Percentiles rank a stretch among this genome's conserved stretches.
Conservation (phyloP, 1,140 invertebrate species). For the Dendroctonus ponderosae region DNA sequence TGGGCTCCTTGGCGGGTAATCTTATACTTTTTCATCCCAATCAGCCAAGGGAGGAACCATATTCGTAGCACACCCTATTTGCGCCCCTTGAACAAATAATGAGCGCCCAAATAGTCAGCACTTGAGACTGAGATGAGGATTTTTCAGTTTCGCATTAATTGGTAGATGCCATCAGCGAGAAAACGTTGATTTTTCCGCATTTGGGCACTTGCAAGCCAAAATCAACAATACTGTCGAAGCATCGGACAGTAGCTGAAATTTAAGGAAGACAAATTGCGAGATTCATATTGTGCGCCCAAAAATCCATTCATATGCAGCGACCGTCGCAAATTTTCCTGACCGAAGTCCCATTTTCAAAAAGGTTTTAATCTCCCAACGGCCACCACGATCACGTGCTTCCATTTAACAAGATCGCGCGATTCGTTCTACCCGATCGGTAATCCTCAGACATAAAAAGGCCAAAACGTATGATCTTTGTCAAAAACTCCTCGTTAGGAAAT, state of each 20-base stretch:
- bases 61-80: too few relatives aligned
- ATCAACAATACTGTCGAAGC: not conserved
- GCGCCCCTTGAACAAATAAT: too few relatives aligned
- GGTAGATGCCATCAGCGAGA: too few relatives aligned
- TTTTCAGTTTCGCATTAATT: too few relatives aligned
- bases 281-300: not conserved
- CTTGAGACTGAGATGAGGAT: too few relatives aligned
- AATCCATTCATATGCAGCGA: conserved; percentile 9
- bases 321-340: conserved; percentile 14
- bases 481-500: conserved; percentile 5
- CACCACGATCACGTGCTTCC: conserved; percentile 12
- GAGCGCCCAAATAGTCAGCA: too few relatives aligned
- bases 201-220: too few relatives aligned
- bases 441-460: conserved; percentile 20
- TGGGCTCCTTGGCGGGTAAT: conserved; percentile 11
- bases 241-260: conserved; percentile 4
- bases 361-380: conserved; percentile 19
- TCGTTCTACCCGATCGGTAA: conserved; percentile 25
- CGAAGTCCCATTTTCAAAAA: conserved; percentile 4
- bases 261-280: conserved; percentile 6
- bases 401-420: conserved; percentile 14
- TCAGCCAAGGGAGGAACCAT: conserved; percentile 7
- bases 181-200: too few relatives aligned
- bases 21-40: conserved; percentile 26
- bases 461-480: conserved; percentile 12